Evolutionary conservation across 2,797 vertebrate genomes (phyloP).

Genomic region (Malurus splendens): DNA sequence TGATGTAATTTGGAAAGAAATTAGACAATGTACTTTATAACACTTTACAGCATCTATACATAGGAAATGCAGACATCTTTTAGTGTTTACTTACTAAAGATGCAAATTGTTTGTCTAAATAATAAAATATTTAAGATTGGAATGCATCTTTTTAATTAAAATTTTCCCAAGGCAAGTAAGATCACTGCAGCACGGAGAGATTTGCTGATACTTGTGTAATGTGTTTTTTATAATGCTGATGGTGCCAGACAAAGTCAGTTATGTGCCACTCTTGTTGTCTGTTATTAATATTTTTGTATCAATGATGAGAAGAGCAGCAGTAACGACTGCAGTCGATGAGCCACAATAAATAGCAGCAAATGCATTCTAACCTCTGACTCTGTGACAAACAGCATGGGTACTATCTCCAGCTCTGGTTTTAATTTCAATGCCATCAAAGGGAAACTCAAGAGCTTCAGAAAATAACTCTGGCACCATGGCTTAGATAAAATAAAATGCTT

Average conservation of each 20-base stretch:
- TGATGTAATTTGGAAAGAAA: not conserved
- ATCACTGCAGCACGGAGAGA: not conserved
- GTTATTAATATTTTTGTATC: conserved; percentile 65
- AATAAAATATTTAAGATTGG: conserved; percentile 36
- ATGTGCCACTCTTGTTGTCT: conserved; percentile 55
- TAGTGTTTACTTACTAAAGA: not conserved
- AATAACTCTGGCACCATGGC: conserved; percentile 63
- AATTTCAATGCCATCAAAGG: conserved; percentile 72
- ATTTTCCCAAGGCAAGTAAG: conserved; percentile 47
- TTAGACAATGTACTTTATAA: not conserved
- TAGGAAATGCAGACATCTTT: not conserved
- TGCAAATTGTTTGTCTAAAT: conserved; percentile 20
- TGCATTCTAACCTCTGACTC: conserved; percentile 70
- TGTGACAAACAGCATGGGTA: conserved; percentile 58
- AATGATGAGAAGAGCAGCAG: conserved; percentile 50
- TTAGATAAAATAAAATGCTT: conserved; percentile 75
- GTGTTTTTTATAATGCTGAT: conserved; percentile 41
- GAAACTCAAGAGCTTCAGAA: conserved; percentile 63
- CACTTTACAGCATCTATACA: not conserved
- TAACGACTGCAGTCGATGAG: conserved; percentile 37
- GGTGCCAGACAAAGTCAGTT: conserved; percentile 66
- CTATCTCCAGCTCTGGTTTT: conserved; percentile 63
- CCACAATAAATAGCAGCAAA: conserved; percentile 66
- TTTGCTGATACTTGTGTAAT: conserved; percentile 15
- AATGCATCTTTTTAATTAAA: conserved; percentile 41